Evolutionary conservation across 2,888 invertebrate species (phyloP).

Genomic region (Agrilus cyanescens): DNA sequence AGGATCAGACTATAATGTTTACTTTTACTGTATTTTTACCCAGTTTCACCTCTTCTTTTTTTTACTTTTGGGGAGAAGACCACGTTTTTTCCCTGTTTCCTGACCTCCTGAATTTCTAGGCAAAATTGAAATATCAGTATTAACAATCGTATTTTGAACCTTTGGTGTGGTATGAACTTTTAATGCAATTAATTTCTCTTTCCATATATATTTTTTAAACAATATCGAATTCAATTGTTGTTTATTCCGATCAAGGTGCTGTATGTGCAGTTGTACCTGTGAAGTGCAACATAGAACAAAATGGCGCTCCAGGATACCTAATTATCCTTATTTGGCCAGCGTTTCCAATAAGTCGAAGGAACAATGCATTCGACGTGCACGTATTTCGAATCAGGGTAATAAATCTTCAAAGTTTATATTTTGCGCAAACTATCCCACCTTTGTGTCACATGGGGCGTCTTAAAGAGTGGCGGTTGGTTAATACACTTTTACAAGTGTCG

Average conservation of each 20-base stretch:
- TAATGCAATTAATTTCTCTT: too few species aligned
- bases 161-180: too few species aligned
- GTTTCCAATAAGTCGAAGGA: constrained; percentile 9
- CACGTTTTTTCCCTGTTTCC: too few species aligned
- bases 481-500: constrained; percentile 22
- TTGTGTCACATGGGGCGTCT: constrained; percentile 20
- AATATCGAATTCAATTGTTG: too few species aligned
- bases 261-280: neutral
- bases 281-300: constrained; percentile 7
- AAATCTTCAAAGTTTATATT: constrained; percentile 15
- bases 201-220: too few species aligned
- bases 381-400: constrained; percentile 12
- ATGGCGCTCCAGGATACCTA: constrained; percentile 9
- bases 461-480: constrained; percentile 21
- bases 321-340: constrained; percentile 11
- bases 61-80: too few species aligned
- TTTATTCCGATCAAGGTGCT: neutral
- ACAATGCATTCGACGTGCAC: constrained; percentile 14
- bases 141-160: too few species aligned
- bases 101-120: too few species aligned
- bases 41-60: too few species aligned
- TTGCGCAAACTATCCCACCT: constrained; percentile 23
- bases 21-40: too few species aligned
- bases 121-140: too few species aligned
- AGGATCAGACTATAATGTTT: too few species aligned